Conservation (phyloP, 1,140 invertebrate genomes). For the Camponotus vicinus region DNA sequence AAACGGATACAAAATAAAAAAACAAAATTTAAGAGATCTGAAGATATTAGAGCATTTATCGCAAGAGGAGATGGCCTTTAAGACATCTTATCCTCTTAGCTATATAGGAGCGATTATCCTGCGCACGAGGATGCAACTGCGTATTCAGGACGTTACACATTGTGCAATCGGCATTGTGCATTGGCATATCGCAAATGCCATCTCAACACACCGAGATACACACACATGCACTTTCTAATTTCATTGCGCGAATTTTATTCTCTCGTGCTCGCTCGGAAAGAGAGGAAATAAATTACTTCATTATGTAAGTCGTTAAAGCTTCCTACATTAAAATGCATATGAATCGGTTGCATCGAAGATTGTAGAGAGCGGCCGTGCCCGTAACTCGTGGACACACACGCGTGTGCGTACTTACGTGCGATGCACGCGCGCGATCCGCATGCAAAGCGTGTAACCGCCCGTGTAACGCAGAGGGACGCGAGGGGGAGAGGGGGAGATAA, state of each 20-base stretch:
- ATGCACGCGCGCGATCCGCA: constrained; percentile 37
- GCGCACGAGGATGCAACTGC: constrained; percentile 11
- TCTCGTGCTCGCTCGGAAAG: constrained; percentile 12
- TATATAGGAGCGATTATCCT: background rate
- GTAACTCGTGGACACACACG: constrained; percentile 4
- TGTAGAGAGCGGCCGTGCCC: background rate
- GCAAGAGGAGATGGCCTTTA: background rate
- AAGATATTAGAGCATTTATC: background rate
- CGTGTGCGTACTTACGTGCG: background rate
- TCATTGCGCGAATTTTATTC: constrained; percentile 18
- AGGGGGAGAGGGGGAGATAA: background rate
- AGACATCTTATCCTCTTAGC: constrained; percentile 4
- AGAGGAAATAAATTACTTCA: constrained; percentile 54
- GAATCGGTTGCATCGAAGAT: constrained; percentile 24
- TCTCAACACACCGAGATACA: constrained; percentile 11
- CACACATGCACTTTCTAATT: constrained; percentile 46
- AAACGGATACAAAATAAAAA: no score
- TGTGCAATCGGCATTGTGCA: constrained; percentile 9
- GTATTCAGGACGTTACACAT: constrained; percentile 31
- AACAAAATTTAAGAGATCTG: background rate
- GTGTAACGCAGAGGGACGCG: background rate
- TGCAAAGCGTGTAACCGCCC: constrained; percentile 5
- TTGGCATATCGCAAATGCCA: constrained; percentile 35
- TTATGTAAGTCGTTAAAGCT: constrained; percentile 58
- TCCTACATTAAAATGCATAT: constrained; percentile 55